Evolutionary conservation across 2,888 invertebrate species (phyloP).

Genomic region (Phragmatobia fuliginosa): DNA sequence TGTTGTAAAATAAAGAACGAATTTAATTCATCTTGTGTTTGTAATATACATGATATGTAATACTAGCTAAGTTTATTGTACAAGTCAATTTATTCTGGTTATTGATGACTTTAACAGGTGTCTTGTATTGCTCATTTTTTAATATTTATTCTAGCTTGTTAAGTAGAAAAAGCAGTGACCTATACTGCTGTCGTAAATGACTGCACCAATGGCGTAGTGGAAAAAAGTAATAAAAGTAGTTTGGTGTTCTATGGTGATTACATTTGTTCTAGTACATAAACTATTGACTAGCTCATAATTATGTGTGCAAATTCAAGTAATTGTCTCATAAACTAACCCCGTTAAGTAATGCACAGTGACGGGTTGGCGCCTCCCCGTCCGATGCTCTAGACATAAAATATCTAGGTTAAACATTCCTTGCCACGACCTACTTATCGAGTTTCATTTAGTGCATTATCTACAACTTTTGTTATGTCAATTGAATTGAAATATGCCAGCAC

Average conservation of each 20-base stretch:
- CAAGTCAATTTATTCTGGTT: too few species aligned
- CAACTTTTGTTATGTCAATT: conserved; percentile 20
- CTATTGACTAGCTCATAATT: too few species aligned
- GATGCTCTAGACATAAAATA: conserved; percentile 49
- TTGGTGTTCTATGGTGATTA: too few species aligned
- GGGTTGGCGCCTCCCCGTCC: conserved; percentile 17
- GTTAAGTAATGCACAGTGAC: conserved; percentile 12
- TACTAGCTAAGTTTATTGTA: background rate
- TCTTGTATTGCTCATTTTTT: background rate
- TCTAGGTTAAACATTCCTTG: conserved; percentile 54
- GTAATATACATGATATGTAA: background rate
- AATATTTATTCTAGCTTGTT: too few species aligned
- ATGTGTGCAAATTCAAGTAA: background rate
- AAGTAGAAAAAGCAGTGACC: too few species aligned
- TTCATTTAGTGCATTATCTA: conserved; percentile 40
- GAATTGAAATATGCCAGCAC: background rate
- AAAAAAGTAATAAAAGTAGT: too few species aligned
- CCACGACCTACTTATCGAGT: conserved; percentile 49
- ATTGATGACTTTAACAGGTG: background rate
- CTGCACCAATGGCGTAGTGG: too few species aligned
- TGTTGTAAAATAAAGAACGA: conserved; percentile 12
- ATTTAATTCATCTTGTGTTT: conserved; percentile 8
- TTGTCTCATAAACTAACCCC: background rate
- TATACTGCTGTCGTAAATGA: too few species aligned
- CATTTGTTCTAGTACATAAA: too few species aligned